A percentile compares a stretch with the other conserved stretches of the same genome.
Evolutionary conservation across 2,888 invertebrate genomes (phyloP).

Genomic region (Drosophila picticornis): DNA sequence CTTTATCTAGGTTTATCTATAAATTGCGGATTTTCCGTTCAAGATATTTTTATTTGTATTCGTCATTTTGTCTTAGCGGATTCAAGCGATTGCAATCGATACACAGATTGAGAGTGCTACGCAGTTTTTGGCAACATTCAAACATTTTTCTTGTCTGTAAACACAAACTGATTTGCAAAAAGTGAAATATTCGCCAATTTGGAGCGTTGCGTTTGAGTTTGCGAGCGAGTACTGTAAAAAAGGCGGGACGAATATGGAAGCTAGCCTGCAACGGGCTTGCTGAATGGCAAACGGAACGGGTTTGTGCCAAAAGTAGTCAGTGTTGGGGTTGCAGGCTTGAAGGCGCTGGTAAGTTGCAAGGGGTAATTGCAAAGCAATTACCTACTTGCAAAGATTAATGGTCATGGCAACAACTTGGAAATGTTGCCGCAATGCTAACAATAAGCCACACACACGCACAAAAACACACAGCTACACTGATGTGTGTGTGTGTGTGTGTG

Average conservation of each 20-base stretch:
- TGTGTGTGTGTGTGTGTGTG: constrained; percentile 5
- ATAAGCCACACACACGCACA: constrained; percentile 53
- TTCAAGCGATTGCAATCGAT: background rate
- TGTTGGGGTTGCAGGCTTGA: background rate
- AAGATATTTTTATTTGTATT: background rate
- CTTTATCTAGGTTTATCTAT: background rate
- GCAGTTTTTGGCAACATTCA: background rate
- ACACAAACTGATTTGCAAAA: background rate
- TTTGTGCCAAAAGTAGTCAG: constrained; percentile 7
- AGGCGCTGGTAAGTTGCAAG: constrained; percentile 44
- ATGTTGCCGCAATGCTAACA: constrained; percentile 78
- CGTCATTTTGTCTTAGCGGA: background rate
- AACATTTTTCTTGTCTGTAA: background rate
- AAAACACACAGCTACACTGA: constrained; percentile 11
- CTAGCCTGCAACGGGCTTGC: constrained; percentile 34
- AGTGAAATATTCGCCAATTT: constrained; percentile 1
- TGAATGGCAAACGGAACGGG: constrained; percentile 25
- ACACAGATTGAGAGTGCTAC: background rate
- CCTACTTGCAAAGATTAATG: constrained; percentile 80
- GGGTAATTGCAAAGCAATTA: constrained; percentile 81
- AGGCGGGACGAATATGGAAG: constrained; percentile 62
- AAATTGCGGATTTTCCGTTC: background rate
- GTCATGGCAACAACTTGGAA: constrained; percentile 81
- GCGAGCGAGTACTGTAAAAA: constrained; percentile 16
- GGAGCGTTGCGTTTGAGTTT: background rate